A percentile compares a stretch with the other conserved stretches of the same genome.
phyloP scores from a whole-genome alignment of 1,140 invertebrate species.

The Papilio helenus region DNA sequence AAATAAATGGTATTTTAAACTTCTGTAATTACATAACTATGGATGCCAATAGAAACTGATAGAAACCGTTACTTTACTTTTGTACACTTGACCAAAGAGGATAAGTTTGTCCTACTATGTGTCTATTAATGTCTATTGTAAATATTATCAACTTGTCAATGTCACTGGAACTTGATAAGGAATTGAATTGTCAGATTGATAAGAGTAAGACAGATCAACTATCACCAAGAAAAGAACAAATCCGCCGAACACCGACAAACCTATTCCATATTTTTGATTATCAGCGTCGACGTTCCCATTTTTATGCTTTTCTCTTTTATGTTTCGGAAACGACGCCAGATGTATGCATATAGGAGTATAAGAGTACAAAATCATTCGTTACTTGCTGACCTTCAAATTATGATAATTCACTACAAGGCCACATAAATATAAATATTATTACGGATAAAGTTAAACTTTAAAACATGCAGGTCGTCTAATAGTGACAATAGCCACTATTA shows the following conservation, averaged over 20 bases:
- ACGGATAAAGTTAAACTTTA: slow-evolving; percentile 1
- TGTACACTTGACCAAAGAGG: not conserved
- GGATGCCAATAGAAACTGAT: not conserved
- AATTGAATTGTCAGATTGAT: not conserved
- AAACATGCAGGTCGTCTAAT: not conserved
- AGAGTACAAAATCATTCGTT: not conserved
- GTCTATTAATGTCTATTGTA: not conserved
- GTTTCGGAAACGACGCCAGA: not conserved
- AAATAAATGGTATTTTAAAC: too few species aligned
- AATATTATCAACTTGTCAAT: slow-evolving; percentile 1
- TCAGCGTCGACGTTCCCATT: not conserved
- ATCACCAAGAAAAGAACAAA: not conserved
- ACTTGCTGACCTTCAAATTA: slow-evolving; percentile 17
- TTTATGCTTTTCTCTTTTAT: not conserved
- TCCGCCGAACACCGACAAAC: not conserved
- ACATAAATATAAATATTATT: slow-evolving; percentile 27
- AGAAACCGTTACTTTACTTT: not conserved
- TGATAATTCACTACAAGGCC: not conserved
- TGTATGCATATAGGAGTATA: not conserved
- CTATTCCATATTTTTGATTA: not conserved
- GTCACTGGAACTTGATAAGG: not conserved
- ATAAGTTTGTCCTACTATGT: not conserved
- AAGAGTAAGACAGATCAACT: not conserved
- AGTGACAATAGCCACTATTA: not conserved
- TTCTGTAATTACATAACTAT: not conserved